A percentile compares a stretch with the other conserved stretches of the same genome.
Evolutionary conservation across 2,888 invertebrate genomes (phyloP).

Genomic region (Coremacera marginata): DNA sequence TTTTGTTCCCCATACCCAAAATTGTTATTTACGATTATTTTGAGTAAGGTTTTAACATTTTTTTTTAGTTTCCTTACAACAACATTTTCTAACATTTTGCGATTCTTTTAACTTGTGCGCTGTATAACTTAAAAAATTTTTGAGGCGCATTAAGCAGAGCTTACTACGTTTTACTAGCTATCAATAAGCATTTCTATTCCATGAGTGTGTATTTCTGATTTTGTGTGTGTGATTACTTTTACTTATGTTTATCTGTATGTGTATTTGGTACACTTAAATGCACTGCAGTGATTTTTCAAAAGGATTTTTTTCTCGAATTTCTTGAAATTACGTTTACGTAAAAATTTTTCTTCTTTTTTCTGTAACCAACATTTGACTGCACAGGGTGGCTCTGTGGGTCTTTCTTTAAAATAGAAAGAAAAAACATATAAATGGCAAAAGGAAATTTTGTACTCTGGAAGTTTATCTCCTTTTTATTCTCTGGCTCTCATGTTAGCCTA

Average conservation of each 20-base stretch:
- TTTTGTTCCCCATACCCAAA: not conserved
- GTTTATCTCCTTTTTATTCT: too few species aligned
- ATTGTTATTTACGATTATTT: not conserved
- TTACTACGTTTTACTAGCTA: not conserved
- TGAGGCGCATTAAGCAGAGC: not conserved
- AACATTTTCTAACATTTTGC: not conserved
- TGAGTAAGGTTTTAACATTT: not conserved
- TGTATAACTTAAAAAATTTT: not conserved
- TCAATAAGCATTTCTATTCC: not conserved
- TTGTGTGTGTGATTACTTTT: not conserved
- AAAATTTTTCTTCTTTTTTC: not conserved
- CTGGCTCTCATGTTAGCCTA: too few species aligned
- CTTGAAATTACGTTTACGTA: not conserved
- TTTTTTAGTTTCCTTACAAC: not conserved
- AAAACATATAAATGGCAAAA: too few species aligned
- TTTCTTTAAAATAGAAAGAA: too few species aligned
- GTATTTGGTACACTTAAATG: constrained; percentile 6
- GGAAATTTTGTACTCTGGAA: too few species aligned
- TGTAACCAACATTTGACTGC: too few species aligned
- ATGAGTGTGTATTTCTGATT: not conserved
- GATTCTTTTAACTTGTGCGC: not conserved
- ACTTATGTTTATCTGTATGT: not conserved
- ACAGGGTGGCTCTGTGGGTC: too few species aligned
- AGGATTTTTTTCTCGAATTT: not conserved
- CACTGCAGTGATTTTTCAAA: constrained; percentile 16